Conservation (phyloP, 2,888 invertebrate species). For the Ctena decussata region DNA sequence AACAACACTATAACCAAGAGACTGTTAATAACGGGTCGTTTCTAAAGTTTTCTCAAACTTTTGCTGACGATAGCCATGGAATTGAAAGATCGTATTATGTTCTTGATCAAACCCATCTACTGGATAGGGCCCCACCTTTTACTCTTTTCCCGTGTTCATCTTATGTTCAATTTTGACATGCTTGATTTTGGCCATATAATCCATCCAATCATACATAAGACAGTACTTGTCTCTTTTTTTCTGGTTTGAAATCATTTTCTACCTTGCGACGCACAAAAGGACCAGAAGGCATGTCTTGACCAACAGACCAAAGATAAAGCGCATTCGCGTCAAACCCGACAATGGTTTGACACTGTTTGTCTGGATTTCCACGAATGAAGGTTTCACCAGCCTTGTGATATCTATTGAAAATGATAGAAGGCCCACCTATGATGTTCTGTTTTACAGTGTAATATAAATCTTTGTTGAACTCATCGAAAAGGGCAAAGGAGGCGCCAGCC, state of each 20-base stretch:
- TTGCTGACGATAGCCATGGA: slow-evolving; percentile 21
- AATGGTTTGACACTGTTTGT: slow-evolving; percentile 36
- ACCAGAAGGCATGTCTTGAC: slow-evolving; percentile 46
- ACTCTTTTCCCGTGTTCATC: slow-evolving; percentile 41
- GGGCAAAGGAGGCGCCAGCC: slow-evolving; percentile 19
- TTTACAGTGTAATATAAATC: slow-evolving; percentile 33
- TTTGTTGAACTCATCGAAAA: slow-evolving; percentile 15
- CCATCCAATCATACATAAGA: slow-evolving; percentile 40
- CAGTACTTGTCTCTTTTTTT: slow-evolving; percentile 26
- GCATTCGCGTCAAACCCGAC: slow-evolving; percentile 53
- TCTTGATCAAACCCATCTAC: slow-evolving; percentile 33
- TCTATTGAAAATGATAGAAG: slow-evolving; percentile 36
- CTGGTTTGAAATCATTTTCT: slow-evolving; percentile 47
- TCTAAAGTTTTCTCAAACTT: not conserved
- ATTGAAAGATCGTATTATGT: slow-evolving; percentile 34
- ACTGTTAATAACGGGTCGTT: not conserved
- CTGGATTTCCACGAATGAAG: slow-evolving; percentile 8
- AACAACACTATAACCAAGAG: not conserved
- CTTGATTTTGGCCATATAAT: slow-evolving; percentile 38
- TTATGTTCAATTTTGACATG: slow-evolving; percentile 34
- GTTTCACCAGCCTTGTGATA: slow-evolving; percentile 28
- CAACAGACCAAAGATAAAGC: slow-evolving; percentile 49
- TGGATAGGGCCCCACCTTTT: slow-evolving; percentile 21
- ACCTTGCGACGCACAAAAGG: slow-evolving; percentile 35
- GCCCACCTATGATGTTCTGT: slow-evolving; percentile 35